These are phyloP conservation scores for Cancer borealis DNA, from an alignment of 2,888 invertebrate species.

Conservation along the genomic window DNA sequence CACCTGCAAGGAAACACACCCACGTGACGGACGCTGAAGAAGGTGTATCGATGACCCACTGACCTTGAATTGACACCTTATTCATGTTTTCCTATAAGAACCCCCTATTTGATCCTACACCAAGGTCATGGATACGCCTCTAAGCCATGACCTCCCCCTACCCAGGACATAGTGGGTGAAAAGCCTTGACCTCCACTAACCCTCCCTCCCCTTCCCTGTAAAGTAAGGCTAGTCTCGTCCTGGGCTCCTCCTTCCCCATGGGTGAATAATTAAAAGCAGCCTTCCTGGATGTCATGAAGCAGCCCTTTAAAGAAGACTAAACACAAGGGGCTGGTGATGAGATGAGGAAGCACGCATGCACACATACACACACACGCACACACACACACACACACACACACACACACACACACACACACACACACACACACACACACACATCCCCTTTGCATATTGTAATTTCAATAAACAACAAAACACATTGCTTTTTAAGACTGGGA, in stretches of 20 bases:
- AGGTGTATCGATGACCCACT: background rate
- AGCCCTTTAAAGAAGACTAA: background rate
- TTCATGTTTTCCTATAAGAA: background rate
- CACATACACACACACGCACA: background rate
- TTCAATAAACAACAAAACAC: too few species aligned
- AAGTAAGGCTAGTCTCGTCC: background rate
- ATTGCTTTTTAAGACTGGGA: too few species aligned
- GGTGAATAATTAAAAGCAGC: background rate
- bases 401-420: conserved; percentile 29
- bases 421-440: too few species aligned
- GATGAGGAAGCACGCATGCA: background rate
- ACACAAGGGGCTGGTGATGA: background rate
- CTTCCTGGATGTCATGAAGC: background rate
- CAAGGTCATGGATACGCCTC: too few species aligned
- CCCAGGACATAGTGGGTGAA: too few species aligned
- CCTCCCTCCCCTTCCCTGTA: too few species aligned
- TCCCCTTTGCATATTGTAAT: too few species aligned
- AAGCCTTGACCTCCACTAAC: too few species aligned
- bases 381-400: conserved; percentile 1
- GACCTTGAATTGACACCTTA: too few species aligned
- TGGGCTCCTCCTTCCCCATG: background rate
- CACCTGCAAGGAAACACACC: conserved; percentile 49
- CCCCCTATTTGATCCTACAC: too few species aligned
- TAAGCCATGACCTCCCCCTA: too few species aligned
- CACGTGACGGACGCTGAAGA: background rate